Evolutionary conservation across 2,797 vertebrate genomes (phyloP), one percentile per base, ranked within the genome.

Genomic region (Halcyon smyrnensis): DNA sequence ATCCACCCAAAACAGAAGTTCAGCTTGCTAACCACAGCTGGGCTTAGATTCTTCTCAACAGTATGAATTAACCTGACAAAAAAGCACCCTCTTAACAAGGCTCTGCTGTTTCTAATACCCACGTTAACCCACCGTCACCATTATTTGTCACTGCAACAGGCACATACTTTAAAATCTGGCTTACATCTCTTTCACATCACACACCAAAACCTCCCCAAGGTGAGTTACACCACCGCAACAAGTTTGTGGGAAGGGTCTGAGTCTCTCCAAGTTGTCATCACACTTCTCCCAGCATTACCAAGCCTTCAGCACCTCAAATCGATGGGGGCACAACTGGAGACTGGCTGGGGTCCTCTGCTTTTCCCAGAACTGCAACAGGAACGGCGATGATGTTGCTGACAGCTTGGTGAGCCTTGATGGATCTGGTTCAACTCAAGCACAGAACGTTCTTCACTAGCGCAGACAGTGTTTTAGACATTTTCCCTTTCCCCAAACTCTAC

Each of bases 221-320:
- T 2, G 27, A 53, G 51, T 32, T 50, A 64, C 1, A 9, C 36
- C 13, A n/a, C 34, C 0, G 0, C 9, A 36, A 36, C 11, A 27
- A 27, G 8, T 6, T 4, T 19, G 17, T 16, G 3, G 34, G 70
- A 78, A 75, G 24, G 57, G 6, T 62, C 2, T 71, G 63, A 20
- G 41, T 89, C 6, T 39, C 8, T 81, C 25, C 59, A 62, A 11
- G 25, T 28, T 4, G 0, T 43, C 14, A 19, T 7, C 46, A 75
- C 45, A 51, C 17, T 20, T 51, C 23, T 15, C 11, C 5, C 45
- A n/a, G 32, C 30, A 75, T 7, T 48, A 51, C 23, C 65, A 2
- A 0, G 1, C 19, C 73, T 53, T 51, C 4, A 1, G 59, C 50
- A 69, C 25, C 85, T 57, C 75, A 62, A 23, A 87, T 0, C 14